Evolutionary conservation across 2,113 vertebrate genomes (phyloP).

Genomic region (Cyrtonyx montezumae): DNA sequence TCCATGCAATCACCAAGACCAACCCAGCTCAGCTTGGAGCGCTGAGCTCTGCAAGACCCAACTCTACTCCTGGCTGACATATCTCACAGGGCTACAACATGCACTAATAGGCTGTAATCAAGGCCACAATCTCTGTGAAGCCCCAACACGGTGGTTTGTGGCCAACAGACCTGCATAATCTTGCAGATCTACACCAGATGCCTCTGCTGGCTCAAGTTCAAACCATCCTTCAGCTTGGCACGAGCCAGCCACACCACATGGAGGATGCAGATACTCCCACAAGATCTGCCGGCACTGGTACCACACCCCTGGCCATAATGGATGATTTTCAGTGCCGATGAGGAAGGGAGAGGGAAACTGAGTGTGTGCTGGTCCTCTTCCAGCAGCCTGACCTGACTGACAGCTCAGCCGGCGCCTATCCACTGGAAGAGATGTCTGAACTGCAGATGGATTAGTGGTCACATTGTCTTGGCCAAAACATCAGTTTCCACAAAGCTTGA

Average conservation of each 20-base stretch:
- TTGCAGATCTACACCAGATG: neutral
- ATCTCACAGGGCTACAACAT: constrained; percentile 1
- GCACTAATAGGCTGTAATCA: neutral
- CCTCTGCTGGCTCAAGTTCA: neutral
- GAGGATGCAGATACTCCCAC: neutral
- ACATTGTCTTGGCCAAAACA: neutral
- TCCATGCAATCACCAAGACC: neutral
- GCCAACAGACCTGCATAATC: neutral
- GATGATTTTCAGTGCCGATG: constrained; percentile 38
- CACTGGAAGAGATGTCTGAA: constrained; percentile 10
- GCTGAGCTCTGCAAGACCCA: neutral
- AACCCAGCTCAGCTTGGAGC: neutral
- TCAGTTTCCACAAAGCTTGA: neutral
- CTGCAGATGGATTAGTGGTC: constrained; percentile 3
- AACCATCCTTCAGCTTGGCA: neutral
- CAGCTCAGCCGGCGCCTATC: neutral
- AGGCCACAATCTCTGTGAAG: constrained; percentile 7
- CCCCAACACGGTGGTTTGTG: neutral
- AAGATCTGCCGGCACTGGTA: neutral
- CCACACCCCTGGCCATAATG: neutral
- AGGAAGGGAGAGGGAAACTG: constrained; percentile 39
- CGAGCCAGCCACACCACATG: neutral
- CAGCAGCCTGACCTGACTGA: constrained; percentile 28
- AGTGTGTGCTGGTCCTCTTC: constrained; percentile 11
- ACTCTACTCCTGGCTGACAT: neutral